Evolutionary conservation across 2,797 vertebrate species (phyloP).

Genomic region (Myotis planiceps): DNA sequence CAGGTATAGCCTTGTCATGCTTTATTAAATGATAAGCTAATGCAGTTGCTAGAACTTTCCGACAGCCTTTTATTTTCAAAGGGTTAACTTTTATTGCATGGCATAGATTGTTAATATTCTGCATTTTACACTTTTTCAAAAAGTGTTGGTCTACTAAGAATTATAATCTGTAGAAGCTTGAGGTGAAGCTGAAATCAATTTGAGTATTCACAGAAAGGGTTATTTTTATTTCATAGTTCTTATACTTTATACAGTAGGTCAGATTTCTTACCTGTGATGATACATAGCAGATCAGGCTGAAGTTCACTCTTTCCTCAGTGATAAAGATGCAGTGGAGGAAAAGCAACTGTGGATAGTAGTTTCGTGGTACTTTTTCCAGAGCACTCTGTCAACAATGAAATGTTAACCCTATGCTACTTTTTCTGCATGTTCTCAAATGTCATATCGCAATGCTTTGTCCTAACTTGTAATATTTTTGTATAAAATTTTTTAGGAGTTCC

Average conservation of each 20-base stretch:
- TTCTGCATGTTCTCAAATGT: conserved; percentile 74
- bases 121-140: conserved; percentile 50
- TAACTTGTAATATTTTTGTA: conserved; percentile 82
- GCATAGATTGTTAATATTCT: conserved; percentile 52
- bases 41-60: conserved; percentile 21
- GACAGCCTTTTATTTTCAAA: conserved; percentile 57
- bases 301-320: conserved; percentile 34
- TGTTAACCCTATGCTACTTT: conserved; percentile 71
- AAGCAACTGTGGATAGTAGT: conserved; percentile 56
- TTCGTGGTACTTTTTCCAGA: conserved; percentile 64
- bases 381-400: conserved; percentile 68
- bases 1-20: background rate
- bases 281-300: conserved; percentile 36
- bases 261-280: conserved; percentile 47
- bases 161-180: conserved; percentile 26
- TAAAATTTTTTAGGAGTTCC: conserved; percentile 81
- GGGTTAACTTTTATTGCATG: conserved; percentile 74
- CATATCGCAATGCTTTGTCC: conserved; percentile 74
- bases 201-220: background rate
- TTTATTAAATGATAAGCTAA: conserved; percentile 38
- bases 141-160: conserved; percentile 43
- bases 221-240: conserved; percentile 62
- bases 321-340: conserved; percentile 65
- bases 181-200: conserved; percentile 39
- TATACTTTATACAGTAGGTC: conserved; percentile 29